Percentiles rank a stretch among this genome's conserved stretches.
Evolutionary conservation across 2,888 invertebrate species (phyloP).

Genomic region (Buathra laborator): DNA sequence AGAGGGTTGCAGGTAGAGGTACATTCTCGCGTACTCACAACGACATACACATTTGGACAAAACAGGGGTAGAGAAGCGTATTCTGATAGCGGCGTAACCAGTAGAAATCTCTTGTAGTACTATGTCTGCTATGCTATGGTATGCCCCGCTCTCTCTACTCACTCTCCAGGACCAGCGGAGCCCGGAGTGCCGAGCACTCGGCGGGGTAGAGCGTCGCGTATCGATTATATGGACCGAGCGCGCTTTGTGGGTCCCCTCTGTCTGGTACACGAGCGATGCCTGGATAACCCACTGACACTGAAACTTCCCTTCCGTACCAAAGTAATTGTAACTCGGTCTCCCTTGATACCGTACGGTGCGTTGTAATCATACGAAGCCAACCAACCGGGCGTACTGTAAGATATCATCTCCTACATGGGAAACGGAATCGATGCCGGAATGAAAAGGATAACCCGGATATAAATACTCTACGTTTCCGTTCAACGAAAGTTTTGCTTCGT

Average conservation of each 20-base stretch:
- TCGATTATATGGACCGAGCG: constrained; percentile 76
- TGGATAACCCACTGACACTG: constrained; percentile 77
- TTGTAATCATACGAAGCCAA: constrained; percentile 21
- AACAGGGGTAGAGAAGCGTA: not conserved
- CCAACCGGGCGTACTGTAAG: not conserved
- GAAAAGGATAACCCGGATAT: constrained; percentile 25
- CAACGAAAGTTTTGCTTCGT: constrained; percentile 3
- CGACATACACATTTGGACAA: not conserved
- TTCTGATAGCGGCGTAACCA: not conserved
- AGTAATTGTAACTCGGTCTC: constrained; percentile 42
- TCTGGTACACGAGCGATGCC: constrained; percentile 66
- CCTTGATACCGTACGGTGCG: not conserved
- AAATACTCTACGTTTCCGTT: not conserved
- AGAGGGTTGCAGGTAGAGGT: not conserved
- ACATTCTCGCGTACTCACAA: not conserved
- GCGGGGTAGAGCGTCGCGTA: constrained; percentile 71
- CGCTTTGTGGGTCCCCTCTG: constrained; percentile 69
- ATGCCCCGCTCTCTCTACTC: not conserved
- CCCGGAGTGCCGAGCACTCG: constrained; percentile 67
- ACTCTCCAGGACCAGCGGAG: constrained; percentile 1
- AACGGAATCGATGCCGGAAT: constrained; percentile 41
- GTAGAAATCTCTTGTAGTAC: not conserved
- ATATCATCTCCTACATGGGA: constrained; percentile 12
- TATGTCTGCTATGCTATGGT: constrained; percentile 6
- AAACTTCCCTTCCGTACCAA: constrained; percentile 48